Evolutionary conservation across 2,113 vertebrate species (phyloP).

Genomic region (Uropsilus gracilis): DNA sequence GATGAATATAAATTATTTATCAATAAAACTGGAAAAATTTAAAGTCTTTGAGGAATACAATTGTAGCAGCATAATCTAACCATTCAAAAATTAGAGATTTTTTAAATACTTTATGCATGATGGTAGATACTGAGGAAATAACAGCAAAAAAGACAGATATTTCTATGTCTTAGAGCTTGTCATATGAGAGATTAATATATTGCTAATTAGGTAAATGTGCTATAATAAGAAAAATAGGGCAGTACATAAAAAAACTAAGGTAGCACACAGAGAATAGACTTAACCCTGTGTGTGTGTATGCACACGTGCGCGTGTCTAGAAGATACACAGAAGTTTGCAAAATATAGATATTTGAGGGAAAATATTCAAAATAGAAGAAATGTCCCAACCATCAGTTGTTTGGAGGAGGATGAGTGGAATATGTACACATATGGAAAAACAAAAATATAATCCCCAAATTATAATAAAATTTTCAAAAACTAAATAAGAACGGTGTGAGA

Average conservation of each 20-base stretch:
- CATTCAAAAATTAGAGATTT: not conserved
- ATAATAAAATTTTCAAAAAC: not conserved
- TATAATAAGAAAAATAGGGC: not conserved
- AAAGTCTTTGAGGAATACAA: not conserved
- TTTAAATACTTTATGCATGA: not conserved
- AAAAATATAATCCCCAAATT: too few species aligned
- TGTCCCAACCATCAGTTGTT: not conserved
- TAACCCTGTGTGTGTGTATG: not conserved
- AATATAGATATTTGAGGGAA: not conserved
- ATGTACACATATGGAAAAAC: too few species aligned
- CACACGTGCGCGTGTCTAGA: rapidly evolving
- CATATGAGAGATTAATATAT: not conserved
- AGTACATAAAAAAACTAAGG: too few species aligned
- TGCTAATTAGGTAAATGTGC: not conserved
- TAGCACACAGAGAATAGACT: not conserved
- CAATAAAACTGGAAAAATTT: too few species aligned
- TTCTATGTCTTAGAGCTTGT: not conserved
- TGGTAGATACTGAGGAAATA: not conserved
- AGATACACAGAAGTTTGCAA: not conserved
- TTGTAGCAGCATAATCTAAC: not conserved
- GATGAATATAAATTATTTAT: too few species aligned
- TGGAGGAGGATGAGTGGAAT: not conserved
- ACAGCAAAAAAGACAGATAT: not conserved
- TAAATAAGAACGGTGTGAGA: not conserved
- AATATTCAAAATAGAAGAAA: not conserved